Evolutionary conservation across 2,888 invertebrate genomes (phyloP), one percentile per base, ranked within the genome.

Genomic region (Acleris cristana): DNA sequence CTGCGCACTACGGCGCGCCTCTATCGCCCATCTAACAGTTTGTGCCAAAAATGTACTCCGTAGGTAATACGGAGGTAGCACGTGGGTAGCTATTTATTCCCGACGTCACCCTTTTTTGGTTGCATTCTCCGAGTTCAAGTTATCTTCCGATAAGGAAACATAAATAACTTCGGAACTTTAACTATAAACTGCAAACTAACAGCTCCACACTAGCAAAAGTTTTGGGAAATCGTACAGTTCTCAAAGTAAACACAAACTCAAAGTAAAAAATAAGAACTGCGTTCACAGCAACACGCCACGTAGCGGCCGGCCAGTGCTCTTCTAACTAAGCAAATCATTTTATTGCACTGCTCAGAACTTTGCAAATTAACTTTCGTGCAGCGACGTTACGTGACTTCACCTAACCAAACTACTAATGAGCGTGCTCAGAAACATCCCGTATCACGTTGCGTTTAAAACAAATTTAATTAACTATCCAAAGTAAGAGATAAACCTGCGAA

Each of bases 291-390:
- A 14, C 48, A 34, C 51, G 56, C 34, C 63, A 56, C 63, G 49
- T 21, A n/a, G 23, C 45, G 45, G 54, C 18, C 54, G 49, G 48
- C 48, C 56, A 56, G 21, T 23, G 23, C 21, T 63, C 34, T 34
- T 55, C 56, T 64, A 63, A 63, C 55, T 56, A 63, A 63, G 48
- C 49, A 40, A 63, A 63, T 63, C 63, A 63, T 51, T 55, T 63
- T 56, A 64, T 40, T 61, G 40, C 56, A 64, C 56, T 56, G 56
- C 56, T 56, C 40, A 23, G 40, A 64, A 64, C 56, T 64, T 64
- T 64, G 55, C 51, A 51, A 64, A 64, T 64, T 56, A 64, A 40
- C 56, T 51, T 23, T 56, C 23, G 16, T 26, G 40, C 48, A 48
- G 48, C 48, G 48, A 48, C n/a, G 48, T 18, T 48, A 18, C 48